Base-by-base conservation (phyloP, 2,888 invertebrate species). In the Drosophila kuntzei region DNA sequence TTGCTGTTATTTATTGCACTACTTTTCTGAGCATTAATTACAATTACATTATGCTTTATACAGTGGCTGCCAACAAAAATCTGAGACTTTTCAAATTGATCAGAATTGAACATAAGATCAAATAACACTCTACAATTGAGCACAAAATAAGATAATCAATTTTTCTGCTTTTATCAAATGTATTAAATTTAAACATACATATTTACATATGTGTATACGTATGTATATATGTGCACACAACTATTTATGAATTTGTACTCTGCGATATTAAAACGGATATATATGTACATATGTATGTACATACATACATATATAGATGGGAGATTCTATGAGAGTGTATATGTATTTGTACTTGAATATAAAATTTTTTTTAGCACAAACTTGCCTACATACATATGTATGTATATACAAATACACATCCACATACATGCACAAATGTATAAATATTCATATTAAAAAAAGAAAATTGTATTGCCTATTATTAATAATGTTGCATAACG, bases 401-500 rank as follows among this genome's bases (percentile, higher is more conserved):
- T 11, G n/a, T n/a, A 34, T 16, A 37, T 16, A 3, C n/a, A 14
- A n/a, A 3, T 3, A 7, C 43, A 37, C 37, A 59, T 22, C 27
- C 11, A 36, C 5, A 46, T 20, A 22, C 46, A 53, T 3, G 29
- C 4, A 57, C 27, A 16, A 12, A 54, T 29, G 22, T 51, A 46
- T 55, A 47, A 25, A 49, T 49, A 34, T 55, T 55, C 43, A 37
- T 37, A 49, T 51, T 69, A 47, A 62, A 63, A 49, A 51, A 66
- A 61, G 37, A 61, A 65, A 51, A 32, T 41, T 47, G 49, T 55
- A 64, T 20, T 55, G 37, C 65, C 62, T 71, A 62, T 68, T 63
- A 77, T 64, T 64, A 58, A 80, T 69, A 64, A 70, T 75, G 69
- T 85, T 74, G 70, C 80, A 85, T 80, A 80, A 80, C 84, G 62